Evolutionary conservation across 2,797 vertebrate species (phyloP).

Genomic region (Pterois miles): DNA sequence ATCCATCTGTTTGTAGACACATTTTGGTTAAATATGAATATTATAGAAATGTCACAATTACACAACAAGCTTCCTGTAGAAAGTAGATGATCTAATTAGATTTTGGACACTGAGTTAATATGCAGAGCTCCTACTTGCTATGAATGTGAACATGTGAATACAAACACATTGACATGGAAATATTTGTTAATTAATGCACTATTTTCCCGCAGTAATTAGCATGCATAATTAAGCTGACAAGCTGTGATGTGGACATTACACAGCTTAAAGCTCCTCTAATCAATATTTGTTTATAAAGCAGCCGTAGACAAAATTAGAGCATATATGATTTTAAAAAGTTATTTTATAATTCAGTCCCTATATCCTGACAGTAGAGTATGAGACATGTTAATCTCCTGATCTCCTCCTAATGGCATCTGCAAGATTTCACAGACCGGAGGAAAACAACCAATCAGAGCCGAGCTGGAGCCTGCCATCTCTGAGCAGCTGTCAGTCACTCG

Average conservation of each 20-base stretch:
- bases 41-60: not conserved
- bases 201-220: not conserved
- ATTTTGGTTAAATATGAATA: not conserved
- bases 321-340: too few relatives aligned
- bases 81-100: not conserved
- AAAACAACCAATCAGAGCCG: too few relatives aligned
- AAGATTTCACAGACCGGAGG: too few relatives aligned
- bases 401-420: too few relatives aligned
- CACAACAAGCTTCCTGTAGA: not conserved
- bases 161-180: not conserved
- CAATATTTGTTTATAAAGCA: not conserved
- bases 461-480: too few relatives aligned
- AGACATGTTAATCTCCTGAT: too few relatives aligned
- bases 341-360: too few relatives aligned
- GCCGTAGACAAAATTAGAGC: too few relatives aligned
- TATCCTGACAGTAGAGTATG: too few relatives aligned
- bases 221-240: not conserved
- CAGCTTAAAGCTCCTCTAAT: not conserved
- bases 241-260: not conserved
- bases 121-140: not conserved
- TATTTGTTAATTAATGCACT: constrained; percentile 12
- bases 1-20: not conserved
- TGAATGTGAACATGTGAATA: constrained; percentile 1
- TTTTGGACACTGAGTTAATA: not conserved
- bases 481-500: too few relatives aligned